These are phyloP conservation scores for Adineta ricciae DNA, from an alignment of 2,888 invertebrate species.

Conservation along the genomic window DNA sequence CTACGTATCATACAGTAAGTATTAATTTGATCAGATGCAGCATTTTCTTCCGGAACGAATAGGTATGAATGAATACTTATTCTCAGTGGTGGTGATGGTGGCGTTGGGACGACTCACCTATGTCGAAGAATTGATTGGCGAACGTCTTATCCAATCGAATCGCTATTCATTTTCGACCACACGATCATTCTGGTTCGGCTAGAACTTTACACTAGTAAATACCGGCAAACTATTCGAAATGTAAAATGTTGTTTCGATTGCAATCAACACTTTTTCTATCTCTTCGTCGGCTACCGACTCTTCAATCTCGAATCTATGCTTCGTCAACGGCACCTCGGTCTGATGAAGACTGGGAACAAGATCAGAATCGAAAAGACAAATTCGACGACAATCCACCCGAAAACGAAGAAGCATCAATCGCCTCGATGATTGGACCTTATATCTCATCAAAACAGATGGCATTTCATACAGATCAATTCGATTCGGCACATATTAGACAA, in stretches of 20 bases:
- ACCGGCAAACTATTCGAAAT: neutral
- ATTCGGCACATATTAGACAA: neutral
- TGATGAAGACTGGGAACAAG: neutral
- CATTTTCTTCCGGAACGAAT: too few species aligned
- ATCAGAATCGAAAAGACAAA: neutral
- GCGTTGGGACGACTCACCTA: too few species aligned
- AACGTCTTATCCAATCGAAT: too few species aligned
- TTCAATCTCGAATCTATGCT: neutral
- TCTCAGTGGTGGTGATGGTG: too few species aligned
- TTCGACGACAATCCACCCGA: neutral
- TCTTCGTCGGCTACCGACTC: neutral
- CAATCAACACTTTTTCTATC: neutral
- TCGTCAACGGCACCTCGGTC: neutral
- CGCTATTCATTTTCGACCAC: too few species aligned
- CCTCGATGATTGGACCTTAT: neutral
- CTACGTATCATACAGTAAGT: too few species aligned
- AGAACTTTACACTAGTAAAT: too few species aligned
- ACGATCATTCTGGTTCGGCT: too few species aligned
- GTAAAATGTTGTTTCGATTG: neutral
- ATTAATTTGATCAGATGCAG: too few species aligned
- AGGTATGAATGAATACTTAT: too few species aligned
- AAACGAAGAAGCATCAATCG: neutral
- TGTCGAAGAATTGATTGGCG: too few species aligned
- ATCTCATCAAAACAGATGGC: neutral
- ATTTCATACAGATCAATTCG: slow-evolving; percentile 2